Percentiles rank a stretch among this genome's conserved stretches.
Conservation (phyloP, 2,888 invertebrate genomes). For the Molorchus minor region DNA sequence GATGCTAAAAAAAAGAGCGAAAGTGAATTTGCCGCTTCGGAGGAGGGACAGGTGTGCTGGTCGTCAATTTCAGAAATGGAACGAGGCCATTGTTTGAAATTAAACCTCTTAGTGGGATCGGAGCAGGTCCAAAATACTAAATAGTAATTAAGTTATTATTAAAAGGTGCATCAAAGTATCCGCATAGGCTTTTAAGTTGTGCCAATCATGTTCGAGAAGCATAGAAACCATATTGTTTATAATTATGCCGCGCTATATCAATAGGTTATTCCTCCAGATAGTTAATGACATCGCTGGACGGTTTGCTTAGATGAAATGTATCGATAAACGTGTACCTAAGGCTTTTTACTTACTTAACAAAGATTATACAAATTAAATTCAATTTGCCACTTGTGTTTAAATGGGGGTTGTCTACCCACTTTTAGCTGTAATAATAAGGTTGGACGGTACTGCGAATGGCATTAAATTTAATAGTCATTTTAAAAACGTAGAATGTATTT, state of each 20-base stretch:
- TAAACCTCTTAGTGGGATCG: conserved; percentile 55
- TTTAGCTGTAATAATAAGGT: not conserved
- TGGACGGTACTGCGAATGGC: too few species aligned
- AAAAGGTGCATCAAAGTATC: conserved; percentile 37
- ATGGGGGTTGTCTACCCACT: not conserved
- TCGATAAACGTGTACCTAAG: conserved; percentile 20
- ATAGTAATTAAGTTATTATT: conserved; percentile 56
- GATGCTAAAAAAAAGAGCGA: conserved; percentile 1
- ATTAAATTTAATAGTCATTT: too few species aligned
- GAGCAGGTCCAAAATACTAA: conserved; percentile 52
- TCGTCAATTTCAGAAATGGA: conserved; percentile 58
- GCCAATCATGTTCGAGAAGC: conserved; percentile 35
- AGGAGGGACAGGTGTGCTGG: conserved; percentile 51
- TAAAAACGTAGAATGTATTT: too few species aligned
- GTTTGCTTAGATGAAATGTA: conserved; percentile 10
- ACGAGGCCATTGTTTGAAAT: conserved; percentile 57
- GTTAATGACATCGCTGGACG: conserved; percentile 13
- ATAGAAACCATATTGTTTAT: conserved; percentile 38
- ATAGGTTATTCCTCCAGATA: conserved; percentile 12
- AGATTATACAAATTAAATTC: conserved; percentile 18
- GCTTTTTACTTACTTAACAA: conserved; percentile 24
- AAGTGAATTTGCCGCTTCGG: conserved; percentile 9
- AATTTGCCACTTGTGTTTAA: conserved; percentile 20
- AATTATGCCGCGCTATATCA: conserved; percentile 29
- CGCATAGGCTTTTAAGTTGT: conserved; percentile 36